Evolutionary conservation across 2,113 vertebrate genomes (phyloP).

Genomic region (Crotalus helleri): DNA sequence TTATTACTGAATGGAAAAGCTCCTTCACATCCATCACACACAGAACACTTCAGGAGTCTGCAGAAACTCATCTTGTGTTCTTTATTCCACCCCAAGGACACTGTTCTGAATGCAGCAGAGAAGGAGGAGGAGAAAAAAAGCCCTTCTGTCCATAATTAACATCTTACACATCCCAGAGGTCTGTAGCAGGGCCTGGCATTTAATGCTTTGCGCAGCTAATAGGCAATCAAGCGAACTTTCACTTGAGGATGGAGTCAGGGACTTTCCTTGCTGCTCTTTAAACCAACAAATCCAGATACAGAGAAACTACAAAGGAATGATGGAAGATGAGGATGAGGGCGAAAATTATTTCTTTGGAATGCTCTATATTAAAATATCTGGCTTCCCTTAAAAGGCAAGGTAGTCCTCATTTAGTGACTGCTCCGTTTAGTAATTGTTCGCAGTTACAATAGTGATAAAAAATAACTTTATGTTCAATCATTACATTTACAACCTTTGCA

Average conservation of each 20-base stretch:
- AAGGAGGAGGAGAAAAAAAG: background rate
- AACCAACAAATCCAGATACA: constrained; percentile 22
- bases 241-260: background rate
- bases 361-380: background rate
- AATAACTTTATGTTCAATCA: background rate
- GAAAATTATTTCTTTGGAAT: background rate
- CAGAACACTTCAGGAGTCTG: background rate
- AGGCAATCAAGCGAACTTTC: background rate
- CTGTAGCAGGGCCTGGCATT: background rate
- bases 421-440: background rate
- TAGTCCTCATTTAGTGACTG: background rate
- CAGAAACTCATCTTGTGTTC: background rate
- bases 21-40: background rate
- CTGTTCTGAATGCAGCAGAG: background rate
- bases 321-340: too few species aligned
- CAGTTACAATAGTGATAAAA: background rate
- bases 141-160: background rate
- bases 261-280: background rate
- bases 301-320: background rate
- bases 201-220: constrained; percentile 5
- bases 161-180: background rate
- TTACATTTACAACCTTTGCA: background rate
- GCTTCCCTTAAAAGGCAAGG: background rate
- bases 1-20: background rate
- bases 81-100: background rate